A percentile compares a stretch with the other conserved stretches of the same genome.
Conservation (phyloP, 2,797 vertebrate genomes). For the Nyctalus aviator region DNA sequence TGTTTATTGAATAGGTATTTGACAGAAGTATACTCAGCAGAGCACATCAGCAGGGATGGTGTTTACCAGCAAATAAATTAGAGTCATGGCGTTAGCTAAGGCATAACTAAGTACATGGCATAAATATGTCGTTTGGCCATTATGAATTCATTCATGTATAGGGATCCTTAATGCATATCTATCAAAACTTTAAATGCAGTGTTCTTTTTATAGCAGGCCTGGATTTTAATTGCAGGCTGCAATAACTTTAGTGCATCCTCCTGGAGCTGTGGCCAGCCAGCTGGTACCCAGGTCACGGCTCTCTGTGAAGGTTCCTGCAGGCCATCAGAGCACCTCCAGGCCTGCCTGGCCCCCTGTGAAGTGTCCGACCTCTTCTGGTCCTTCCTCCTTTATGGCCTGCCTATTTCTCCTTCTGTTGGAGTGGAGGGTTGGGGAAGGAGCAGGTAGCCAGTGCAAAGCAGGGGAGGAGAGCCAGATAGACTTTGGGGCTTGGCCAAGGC, state of each 20-base stretch:
- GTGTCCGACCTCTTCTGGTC: not conserved
- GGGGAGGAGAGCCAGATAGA: not conserved
- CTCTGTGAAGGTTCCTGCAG: not conserved
- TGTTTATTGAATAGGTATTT: slow-evolving; percentile 78
- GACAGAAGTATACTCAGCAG: slow-evolving; percentile 72
- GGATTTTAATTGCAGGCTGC: slow-evolving; percentile 74
- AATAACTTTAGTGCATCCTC: not conserved
- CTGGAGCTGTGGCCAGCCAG: not conserved
- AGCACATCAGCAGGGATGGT: slow-evolving; percentile 76
- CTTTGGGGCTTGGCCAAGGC: slow-evolving; percentile 60
- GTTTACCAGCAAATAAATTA: slow-evolving; percentile 85
- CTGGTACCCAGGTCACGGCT: not conserved
- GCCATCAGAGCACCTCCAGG: not conserved
- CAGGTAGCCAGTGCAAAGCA: fast-evolving
- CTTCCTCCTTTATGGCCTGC: not conserved
- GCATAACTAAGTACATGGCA: slow-evolving; percentile 83
- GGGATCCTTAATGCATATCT: slow-evolving; percentile 74
- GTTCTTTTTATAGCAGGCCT: slow-evolving; percentile 58
- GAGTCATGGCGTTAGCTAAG: slow-evolving; percentile 84
- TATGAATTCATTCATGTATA: slow-evolving; percentile 89
- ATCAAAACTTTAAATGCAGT: slow-evolving; percentile 71
- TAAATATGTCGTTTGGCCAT: slow-evolving; percentile 87
- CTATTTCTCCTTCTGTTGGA: not conserved
- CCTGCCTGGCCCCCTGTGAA: fast-evolving
- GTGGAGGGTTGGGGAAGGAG: fast-evolving